These are phyloP conservation scores for Idaea straminata DNA, from an alignment of 2,888 invertebrate species.

Conservation along the genomic window DNA sequence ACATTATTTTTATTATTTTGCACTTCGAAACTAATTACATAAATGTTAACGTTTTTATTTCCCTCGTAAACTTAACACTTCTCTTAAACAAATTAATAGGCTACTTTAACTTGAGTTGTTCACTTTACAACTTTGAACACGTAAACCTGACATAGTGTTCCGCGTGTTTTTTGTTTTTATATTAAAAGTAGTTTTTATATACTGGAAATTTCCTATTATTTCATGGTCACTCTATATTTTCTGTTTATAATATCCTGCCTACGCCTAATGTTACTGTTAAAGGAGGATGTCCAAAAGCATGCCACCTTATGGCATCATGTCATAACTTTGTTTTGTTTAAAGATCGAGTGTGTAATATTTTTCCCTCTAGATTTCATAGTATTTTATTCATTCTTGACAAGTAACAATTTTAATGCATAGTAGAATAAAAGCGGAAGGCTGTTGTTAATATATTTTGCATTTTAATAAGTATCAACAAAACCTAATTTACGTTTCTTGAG, in stretches of 20 bases:
- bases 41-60: not conserved
- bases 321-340: too few relatives aligned
- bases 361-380: too few relatives aligned
- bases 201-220: slow-evolving; percentile 3
- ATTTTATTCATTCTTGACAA: too few relatives aligned
- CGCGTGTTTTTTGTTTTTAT: not conserved
- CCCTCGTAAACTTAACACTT: not conserved
- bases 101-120: not conserved
- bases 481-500: too few relatives aligned
- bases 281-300: too few relatives aligned
- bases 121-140: too few relatives aligned
- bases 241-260: slow-evolving; percentile 10
- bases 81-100: not conserved
- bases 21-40: not conserved
- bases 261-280: not conserved
- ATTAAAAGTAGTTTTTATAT: not conserved
- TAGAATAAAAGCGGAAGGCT: too few relatives aligned
- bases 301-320: too few relatives aligned
- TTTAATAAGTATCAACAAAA: too few relatives aligned
- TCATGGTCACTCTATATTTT: slow-evolving; percentile 22
- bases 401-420: too few relatives aligned
- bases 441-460: too few relatives aligned
- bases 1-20: not conserved
- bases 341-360: too few relatives aligned
- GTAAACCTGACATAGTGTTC: not conserved